phyloP scores from a whole-genome alignment of 2,113 vertebrate species.

The Campylorhamphus procurvoides region DNA sequence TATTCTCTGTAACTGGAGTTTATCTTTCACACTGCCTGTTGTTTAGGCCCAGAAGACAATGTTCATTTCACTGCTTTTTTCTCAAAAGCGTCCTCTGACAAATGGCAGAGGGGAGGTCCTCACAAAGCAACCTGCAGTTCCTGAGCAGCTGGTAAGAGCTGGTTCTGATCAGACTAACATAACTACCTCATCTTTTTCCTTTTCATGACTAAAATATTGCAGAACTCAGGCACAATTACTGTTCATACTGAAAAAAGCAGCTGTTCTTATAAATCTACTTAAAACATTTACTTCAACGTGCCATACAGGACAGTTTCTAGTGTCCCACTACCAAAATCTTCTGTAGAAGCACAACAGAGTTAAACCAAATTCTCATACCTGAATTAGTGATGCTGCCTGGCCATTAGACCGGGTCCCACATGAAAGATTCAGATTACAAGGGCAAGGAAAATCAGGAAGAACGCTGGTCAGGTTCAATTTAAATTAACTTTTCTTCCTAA shows the following conservation, averaged over 20 bases:
- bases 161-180: background rate
- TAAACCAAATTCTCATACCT: background rate
- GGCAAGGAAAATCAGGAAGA: background rate
- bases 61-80: background rate
- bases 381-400: background rate
- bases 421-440: background rate
- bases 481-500: background rate
- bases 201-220: background rate
- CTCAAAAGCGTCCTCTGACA: background rate
- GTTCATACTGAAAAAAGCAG: background rate
- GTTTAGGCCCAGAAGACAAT: background rate
- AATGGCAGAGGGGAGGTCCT: background rate
- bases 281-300: background rate
- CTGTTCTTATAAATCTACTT: background rate
- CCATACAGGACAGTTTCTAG: background rate
- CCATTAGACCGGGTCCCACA: background rate
- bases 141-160: background rate
- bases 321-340: background rate
- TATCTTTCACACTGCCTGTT: background rate
- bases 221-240: background rate
- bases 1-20: fast-evolving
- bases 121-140: background rate
- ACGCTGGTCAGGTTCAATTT: background rate
- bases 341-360: background rate
- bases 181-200: background rate